A percentile compares a stretch with the other conserved stretches of the same genome.
phyloP scores from a whole-genome alignment of 1,140 invertebrate species.

The Pomacea maculata region DNA sequence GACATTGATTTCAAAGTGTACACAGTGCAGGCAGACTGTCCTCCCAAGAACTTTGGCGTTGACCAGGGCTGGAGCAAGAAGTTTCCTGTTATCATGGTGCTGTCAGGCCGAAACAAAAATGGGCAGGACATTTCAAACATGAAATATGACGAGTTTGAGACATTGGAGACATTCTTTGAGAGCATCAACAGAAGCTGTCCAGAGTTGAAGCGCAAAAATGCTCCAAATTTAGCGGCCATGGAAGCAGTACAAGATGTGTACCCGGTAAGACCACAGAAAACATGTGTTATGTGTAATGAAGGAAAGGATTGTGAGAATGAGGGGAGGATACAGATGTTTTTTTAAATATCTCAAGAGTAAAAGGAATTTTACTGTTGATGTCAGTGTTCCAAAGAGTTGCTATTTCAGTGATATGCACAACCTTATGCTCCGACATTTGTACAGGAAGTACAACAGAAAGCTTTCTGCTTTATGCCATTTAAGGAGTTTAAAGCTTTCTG shows the following conservation, averaged over 20 bases:
- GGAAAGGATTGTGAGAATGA: too few relatives aligned
- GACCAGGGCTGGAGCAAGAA: slow-evolving; percentile 53
- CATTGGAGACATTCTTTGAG: slow-evolving; percentile 58
- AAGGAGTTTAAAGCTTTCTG: too few relatives aligned
- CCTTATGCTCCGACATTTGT: too few relatives aligned
- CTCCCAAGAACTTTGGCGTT: slow-evolving; percentile 54
- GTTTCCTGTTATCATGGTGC: slow-evolving; percentile 56
- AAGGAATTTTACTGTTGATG: too few relatives aligned
- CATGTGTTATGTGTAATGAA: too few relatives aligned
- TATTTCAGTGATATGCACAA: too few relatives aligned
- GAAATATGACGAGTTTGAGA: slow-evolving; percentile 56
- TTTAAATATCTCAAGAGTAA: too few relatives aligned
- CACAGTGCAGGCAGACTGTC: slow-evolving; percentile 56
- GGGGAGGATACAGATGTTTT: too few relatives aligned
- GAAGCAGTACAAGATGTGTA: slow-evolving; percentile 66
- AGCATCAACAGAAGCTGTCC: slow-evolving; percentile 48
- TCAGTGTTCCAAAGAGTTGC: too few relatives aligned
- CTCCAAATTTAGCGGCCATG: slow-evolving; percentile 47
- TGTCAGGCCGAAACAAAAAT: slow-evolving; percentile 35
- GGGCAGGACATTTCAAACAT: slow-evolving; percentile 44
- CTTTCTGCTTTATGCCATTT: too few relatives aligned
- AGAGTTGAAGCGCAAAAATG: slow-evolving; percentile 46
- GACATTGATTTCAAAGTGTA: slow-evolving; percentile 58
- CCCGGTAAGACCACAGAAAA: background rate
- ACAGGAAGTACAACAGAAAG: too few relatives aligned